Evolutionary conservation across 2,888 invertebrate genomes (phyloP).

Genomic region (Eilema depressum): DNA sequence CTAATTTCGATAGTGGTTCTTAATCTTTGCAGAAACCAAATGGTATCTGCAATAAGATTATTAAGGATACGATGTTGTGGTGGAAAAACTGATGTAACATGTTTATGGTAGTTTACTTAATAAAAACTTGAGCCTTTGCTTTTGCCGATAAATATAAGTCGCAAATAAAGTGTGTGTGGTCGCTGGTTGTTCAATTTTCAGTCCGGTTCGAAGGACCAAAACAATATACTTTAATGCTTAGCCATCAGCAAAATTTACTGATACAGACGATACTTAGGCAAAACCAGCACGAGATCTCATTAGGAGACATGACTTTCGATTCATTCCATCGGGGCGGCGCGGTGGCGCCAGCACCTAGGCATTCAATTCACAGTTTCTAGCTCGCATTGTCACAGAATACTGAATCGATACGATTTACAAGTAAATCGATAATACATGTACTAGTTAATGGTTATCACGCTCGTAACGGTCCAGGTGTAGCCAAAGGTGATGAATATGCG

Average conservation of each 20-base stretch:
- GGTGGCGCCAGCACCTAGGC: slow-evolving; percentile 21
- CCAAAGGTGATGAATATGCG: slow-evolving; percentile 12
- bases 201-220: no score
- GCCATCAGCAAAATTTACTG: background rate
- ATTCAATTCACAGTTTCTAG: slow-evolving; percentile 12
- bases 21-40: no score
- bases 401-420: slow-evolving; percentile 35
- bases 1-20: no score
- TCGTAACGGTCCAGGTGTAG: slow-evolving; percentile 8
- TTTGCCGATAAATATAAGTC: no score
- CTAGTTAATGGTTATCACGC: slow-evolving; percentile 7
- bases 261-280: background rate
- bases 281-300: slow-evolving; percentile 6
- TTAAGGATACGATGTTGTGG: no score
- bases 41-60: no score
- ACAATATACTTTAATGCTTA: no score
- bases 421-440: slow-evolving; percentile 36
- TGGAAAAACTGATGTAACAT: no score
- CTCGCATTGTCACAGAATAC: slow-evolving; percentile 38
- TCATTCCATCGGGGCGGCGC: slow-evolving; percentile 16
- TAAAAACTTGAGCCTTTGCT: no score
- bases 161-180: no score
- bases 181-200: no score
- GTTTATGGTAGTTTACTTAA: no score
- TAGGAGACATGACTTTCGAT: slow-evolving; percentile 16